phyloP scores from a whole-genome alignment of 2,888 invertebrate species.

The Autographa pulchrina region DNA sequence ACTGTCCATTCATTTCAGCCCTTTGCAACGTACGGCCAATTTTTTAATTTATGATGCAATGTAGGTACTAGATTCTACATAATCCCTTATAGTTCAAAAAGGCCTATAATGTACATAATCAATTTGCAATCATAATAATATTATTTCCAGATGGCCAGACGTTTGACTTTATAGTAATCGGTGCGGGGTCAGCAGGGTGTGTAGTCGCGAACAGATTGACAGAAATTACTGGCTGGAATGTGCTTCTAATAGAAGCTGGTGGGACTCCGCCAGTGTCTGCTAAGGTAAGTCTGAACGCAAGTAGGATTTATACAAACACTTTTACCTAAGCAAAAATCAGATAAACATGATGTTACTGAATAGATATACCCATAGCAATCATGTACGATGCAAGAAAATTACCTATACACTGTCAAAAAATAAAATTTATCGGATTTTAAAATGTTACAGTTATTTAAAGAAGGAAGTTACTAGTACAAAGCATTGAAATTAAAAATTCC shows the following conservation, averaged over 20 bases:
- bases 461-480: background rate
- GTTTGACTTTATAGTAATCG: conserved; percentile 78
- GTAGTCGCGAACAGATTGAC: conserved; percentile 93
- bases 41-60: too few relatives aligned
- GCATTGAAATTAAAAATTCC: background rate
- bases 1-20: too few relatives aligned
- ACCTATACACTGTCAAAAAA: too few relatives aligned
- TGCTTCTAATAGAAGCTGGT: conserved; percentile 93
- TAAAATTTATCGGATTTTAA: background rate
- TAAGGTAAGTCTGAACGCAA: conserved; percentile 53
- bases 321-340: too few relatives aligned
- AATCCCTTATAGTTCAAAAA: too few relatives aligned
- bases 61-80: too few relatives aligned
- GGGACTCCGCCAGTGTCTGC: conserved; percentile 66
- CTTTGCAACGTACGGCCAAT: too few relatives aligned
- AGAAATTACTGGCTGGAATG: conserved; percentile 90
- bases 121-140: too few relatives aligned
- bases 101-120: too few relatives aligned
- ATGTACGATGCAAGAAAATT: too few relatives aligned
- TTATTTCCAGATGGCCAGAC: conserved; percentile 67
- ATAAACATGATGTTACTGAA: too few relatives aligned
- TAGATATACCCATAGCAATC: too few relatives aligned
- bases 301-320: background rate
- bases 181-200: conserved; percentile 89
- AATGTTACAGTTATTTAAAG: background rate